Base-by-base conservation (phyloP, 2,113 vertebrate genomes). In the Platycercus adscitus region DNA sequence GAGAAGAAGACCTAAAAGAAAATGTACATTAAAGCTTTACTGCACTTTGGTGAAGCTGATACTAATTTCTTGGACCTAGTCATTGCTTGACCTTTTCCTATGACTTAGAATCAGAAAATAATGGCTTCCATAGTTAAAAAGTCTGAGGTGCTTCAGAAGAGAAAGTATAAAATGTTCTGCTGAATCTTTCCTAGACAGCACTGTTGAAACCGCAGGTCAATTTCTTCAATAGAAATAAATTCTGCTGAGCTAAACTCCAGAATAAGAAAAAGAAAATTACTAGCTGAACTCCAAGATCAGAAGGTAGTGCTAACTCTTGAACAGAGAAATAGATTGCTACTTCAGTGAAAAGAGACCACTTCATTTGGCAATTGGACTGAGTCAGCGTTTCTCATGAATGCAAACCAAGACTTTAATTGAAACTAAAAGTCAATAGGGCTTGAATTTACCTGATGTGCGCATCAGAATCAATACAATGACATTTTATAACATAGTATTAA, bases 41-140 rank as follows among this genome's bases (percentile, higher is more conserved):
- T 70, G 29, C 43, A 68, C 55, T 71, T 82, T 53, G 73, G 68
- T 69, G 56, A 76, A 72, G 44, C 14, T 49, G 52, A 43, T 17
- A 33, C 29, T 50, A 72, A 85, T 82, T 91, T 77, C 50, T 60
- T 37, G 76, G 35, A 68, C 8, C 12, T 64, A 79, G 37, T 88
- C 52, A 53, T 76, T 69, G 18, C 35, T 72, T 13, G 7, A 77
- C 56, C 52, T 84, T 84, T 93, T 46, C 39, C 56, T 81, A 6
- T 89, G 72, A 72, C 60, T 93, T 86, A 49, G 29, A 56, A 65
- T 56, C 10, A 60, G 47, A 73, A 94, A 94, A 92, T 89, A 50
- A 86, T 60, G 35, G 71, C 44, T 91, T 81, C 10, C 24, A 28
- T 71, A 89, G 89, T 86, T 89, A 95, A 93, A 71, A 94, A 87